A percentile compares a stretch with the other conserved stretches of the same genome.
These are phyloP conservation scores for Hyles euphorbiae DNA, from an alignment of 1,140 invertebrate genomes.

Conservation along the genomic window DNA sequence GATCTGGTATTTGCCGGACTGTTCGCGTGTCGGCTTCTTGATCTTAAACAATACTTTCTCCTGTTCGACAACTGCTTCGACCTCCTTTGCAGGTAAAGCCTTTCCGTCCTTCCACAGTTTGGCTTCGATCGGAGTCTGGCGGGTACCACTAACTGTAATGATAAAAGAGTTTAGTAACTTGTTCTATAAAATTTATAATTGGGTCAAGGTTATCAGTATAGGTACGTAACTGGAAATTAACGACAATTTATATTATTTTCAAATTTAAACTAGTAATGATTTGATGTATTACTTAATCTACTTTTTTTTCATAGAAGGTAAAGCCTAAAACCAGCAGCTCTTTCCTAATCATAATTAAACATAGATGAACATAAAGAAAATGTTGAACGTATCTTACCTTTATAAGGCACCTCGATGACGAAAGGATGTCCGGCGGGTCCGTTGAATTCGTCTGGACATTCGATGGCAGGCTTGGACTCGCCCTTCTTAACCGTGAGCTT, in stretches of 20 bases:
- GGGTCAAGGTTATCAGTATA: no score
- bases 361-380: not conserved
- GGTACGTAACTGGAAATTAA: no score
- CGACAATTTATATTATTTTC: no score
- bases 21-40: slow-evolving; percentile 89
- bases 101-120: slow-evolving; percentile 94
- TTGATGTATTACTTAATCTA: no score
- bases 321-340: no score
- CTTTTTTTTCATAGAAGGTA: no score
- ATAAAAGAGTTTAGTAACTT: slow-evolving; percentile 7
- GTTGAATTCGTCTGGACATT: slow-evolving; percentile 87
- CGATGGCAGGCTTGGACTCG: slow-evolving; percentile 87
- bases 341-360: no score
- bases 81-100: slow-evolving; percentile 88
- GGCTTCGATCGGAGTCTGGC: slow-evolving; percentile 89
- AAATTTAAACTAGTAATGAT: no score
- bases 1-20: slow-evolving; percentile 90
- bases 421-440: slow-evolving; percentile 88
- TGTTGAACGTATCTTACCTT: slow-evolving; percentile 77
- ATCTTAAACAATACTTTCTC: slow-evolving; percentile 93
- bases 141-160: slow-evolving; percentile 87
- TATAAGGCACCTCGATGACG: slow-evolving; percentile 92
- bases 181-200: no score
- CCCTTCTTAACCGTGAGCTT: slow-evolving; percentile 90
- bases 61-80: slow-evolving; percentile 91